These are phyloP conservation scores for Rhabdomys dilectus DNA, from an alignment of 2,113 vertebrate genomes.

Conservation along the genomic window DNA sequence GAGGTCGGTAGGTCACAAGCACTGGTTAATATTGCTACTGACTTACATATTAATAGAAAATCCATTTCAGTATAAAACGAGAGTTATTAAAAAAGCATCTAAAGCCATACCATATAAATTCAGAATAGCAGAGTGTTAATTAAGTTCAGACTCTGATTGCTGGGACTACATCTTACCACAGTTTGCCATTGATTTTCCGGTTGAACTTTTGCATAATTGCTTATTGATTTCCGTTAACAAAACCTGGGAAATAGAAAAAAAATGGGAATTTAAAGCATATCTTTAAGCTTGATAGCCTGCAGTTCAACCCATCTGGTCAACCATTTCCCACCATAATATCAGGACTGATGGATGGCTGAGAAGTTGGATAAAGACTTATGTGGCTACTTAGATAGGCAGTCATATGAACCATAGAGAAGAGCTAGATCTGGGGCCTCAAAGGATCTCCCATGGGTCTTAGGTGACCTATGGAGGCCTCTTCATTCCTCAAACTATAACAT, in stretches of 20 bases:
- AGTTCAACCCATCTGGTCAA: background rate
- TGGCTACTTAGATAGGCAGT: background rate
- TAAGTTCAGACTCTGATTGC: slow-evolving; percentile 23
- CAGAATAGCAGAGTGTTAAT: background rate
- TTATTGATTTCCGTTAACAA: slow-evolving; percentile 40
- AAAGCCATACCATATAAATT: slow-evolving; percentile 9
- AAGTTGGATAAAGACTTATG: rapidly evolving
- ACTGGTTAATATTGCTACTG: background rate
- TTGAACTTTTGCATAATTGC: slow-evolving; percentile 42
- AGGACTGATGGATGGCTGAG: background rate
- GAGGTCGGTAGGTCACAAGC: background rate
- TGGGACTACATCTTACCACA: background rate
- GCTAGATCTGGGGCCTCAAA: no score
- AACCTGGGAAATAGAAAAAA: background rate
- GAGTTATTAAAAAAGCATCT: background rate
- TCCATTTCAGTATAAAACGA: background rate
- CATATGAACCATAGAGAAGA: no score
- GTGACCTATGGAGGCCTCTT: background rate
- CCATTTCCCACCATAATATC: background rate
- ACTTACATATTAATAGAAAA: background rate
- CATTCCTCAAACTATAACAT: background rate
- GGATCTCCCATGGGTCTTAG: no score
- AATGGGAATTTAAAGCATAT: background rate
- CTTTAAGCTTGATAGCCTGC: background rate
- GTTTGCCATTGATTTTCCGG: slow-evolving; percentile 24